Evolutionary conservation across 2,113 vertebrate genomes (phyloP), one percentile per base, ranked within the genome.

Genomic region (Tachysurus fulvidraco): DNA sequence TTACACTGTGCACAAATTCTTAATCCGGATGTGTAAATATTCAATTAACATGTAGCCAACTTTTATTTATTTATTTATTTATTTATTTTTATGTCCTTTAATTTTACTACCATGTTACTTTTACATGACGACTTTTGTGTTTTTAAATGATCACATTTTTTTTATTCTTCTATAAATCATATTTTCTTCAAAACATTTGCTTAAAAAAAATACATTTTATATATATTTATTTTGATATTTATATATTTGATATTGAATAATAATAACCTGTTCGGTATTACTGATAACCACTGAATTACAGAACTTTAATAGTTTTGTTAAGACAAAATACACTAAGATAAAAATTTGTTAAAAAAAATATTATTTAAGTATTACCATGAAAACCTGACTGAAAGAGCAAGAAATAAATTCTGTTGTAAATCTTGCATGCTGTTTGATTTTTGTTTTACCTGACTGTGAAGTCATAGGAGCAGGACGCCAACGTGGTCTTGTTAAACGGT

Each of bases 391-490:
- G 44, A 19, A 73, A 73, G 4, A 76, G 44, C 25, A 28, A 17
- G 1, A 52, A 28, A 52, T 77, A n/a, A 77, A 80, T 41, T 59
- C 3, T 5, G 9, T 80, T 59, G 21, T 21, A 36, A 41, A 21
- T 59, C 25, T 8, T 57, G 28, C 28, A 36, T 21, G 14, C 30
- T 30, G 16, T 50, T 60, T 21, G 6, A 10, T 69, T 44, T 62
- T 52, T 41, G 36, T 91, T 84, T 77, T 96, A 99, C 98, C 98
- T 96, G 92, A 99, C 98, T 67, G 96, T 97, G 92, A 99, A 99
- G 93, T 99, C 98, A 71, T 99, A 99, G 52, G 98, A 99, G 90
- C 98, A 99, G 84, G 98, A 98, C 0, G 96, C 98, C 94, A 99
- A 77, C 88, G 96, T 55, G 0, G 92, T 94, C 86, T 89, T 90